Evolutionary conservation across 2,113 vertebrate species (phyloP).

Genomic region (Pogonocichla stellata): DNA sequence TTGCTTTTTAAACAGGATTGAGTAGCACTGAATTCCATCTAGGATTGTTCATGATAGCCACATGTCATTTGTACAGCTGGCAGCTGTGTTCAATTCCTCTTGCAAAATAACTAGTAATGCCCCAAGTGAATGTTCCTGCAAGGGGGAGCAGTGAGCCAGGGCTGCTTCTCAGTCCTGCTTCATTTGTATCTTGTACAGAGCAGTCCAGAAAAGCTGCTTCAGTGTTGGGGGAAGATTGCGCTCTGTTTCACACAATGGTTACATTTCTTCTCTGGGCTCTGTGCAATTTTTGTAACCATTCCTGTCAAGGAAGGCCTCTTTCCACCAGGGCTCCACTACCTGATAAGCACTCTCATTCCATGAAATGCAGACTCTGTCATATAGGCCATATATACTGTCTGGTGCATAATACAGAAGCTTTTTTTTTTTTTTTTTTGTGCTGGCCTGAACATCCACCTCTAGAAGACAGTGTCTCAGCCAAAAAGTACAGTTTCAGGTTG

Average conservation of each 20-base stretch:
- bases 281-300: background rate
- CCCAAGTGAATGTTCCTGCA: background rate
- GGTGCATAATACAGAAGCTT: background rate
- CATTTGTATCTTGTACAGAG: background rate
- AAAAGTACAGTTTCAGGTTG: background rate
- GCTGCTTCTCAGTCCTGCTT: background rate
- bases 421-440: background rate
- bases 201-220: background rate
- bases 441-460: background rate
- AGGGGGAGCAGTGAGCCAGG: background rate
- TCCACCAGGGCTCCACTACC: background rate
- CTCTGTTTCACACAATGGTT: background rate
- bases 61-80: background rate
- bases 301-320: background rate
- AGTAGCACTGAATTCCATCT: background rate
- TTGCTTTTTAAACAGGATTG: background rate
- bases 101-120: background rate
- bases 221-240: background rate
- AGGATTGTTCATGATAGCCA: background rate
- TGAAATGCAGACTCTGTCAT: fast-evolving
- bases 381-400: background rate
- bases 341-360: background rate
- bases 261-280: background rate
- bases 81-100: background rate
- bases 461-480: background rate